Evolutionary conservation across 2,888 invertebrate genomes (phyloP).

Genomic region (Platycheirus rosarum): DNA sequence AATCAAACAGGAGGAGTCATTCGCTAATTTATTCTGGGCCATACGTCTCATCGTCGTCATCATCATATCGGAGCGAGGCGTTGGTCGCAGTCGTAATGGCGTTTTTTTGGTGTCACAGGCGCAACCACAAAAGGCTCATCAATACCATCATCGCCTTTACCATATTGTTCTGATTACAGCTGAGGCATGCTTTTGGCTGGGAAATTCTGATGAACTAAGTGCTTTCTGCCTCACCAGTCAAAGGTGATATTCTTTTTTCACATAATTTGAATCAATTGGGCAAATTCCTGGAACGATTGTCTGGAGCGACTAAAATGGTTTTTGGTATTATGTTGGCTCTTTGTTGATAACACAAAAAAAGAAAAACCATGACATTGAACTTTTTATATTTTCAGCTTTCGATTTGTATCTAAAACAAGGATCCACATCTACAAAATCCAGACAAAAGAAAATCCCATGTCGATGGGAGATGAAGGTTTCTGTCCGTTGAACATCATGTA

Average conservation of each 20-base stretch:
- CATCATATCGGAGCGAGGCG: conserved; percentile 11
- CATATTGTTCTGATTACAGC: conserved; percentile 47
- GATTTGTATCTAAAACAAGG: conserved; percentile 17
- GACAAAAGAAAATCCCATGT: conserved; percentile 9
- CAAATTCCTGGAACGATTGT: conserved; percentile 61
- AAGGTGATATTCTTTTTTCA: conserved; percentile 56
- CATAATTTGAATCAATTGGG: conserved; percentile 57
- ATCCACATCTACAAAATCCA: conserved; percentile 11
- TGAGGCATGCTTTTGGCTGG: conserved; percentile 18
- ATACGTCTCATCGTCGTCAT: conserved; percentile 55
- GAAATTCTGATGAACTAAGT: conserved; percentile 37
- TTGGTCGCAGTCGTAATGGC: neutral
- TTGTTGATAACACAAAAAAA: conserved; percentile 36
- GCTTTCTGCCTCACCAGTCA: conserved; percentile 38
- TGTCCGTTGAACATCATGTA: no score
- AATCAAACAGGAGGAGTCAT: conserved; percentile 38
- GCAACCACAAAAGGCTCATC: neutral
- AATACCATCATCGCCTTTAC: neutral
- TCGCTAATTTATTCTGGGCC: conserved; percentile 71
- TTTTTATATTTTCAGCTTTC: conserved; percentile 1
- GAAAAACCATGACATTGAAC: conserved; percentile 53
- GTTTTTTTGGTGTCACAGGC: conserved; percentile 28
- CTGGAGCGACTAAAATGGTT: conserved; percentile 58
- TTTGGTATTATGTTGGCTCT: conserved; percentile 9
- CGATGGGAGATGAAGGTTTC: no score